Conservation (phyloP, 1,140 invertebrate genomes). For the Trichomalopsis sarcophagae region DNA sequence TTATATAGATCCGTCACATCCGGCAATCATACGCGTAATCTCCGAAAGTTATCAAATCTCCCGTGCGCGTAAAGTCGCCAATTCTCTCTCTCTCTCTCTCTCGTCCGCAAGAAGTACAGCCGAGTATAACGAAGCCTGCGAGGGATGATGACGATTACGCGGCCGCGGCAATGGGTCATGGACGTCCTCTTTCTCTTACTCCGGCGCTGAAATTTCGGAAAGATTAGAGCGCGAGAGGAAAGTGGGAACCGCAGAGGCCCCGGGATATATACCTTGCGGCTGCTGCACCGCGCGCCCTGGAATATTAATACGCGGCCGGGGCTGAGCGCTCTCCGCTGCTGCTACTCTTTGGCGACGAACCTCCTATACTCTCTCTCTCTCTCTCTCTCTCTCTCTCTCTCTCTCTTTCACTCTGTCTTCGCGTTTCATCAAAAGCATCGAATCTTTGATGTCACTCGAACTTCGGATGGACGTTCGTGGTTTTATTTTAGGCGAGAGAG, state of each 20-base stretch:
- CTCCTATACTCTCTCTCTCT: neutral
- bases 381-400: neutral
- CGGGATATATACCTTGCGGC: constrained; percentile 31
- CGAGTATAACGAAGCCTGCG: neutral
- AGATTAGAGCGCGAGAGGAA: constrained; percentile 16
- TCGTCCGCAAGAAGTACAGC: neutral
- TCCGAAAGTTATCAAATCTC: constrained; percentile 32
- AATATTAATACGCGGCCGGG: constrained; percentile 35
- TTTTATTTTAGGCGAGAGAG: neutral
- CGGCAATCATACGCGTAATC: neutral
- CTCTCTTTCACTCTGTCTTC: neutral
- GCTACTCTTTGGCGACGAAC: too few relatives aligned
- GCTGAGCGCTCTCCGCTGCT: neutral
- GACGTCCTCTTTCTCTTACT: neutral
- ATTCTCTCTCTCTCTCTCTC: neutral
- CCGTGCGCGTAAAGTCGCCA: neutral
- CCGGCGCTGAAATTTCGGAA: constrained; percentile 16
- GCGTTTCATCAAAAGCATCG: constrained; percentile 39
- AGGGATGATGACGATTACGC: constrained; percentile 18
- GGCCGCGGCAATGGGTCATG: constrained; percentile 39
- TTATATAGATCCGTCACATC: too few relatives aligned
- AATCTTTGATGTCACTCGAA: constrained; percentile 35
- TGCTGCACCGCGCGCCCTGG: constrained; percentile 16
- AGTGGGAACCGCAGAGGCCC: constrained; percentile 5
- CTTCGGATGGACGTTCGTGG: neutral